These are phyloP conservation scores for Drosophila picticornis DNA, from an alignment of 2,888 invertebrate species.

Conservation along the genomic window DNA sequence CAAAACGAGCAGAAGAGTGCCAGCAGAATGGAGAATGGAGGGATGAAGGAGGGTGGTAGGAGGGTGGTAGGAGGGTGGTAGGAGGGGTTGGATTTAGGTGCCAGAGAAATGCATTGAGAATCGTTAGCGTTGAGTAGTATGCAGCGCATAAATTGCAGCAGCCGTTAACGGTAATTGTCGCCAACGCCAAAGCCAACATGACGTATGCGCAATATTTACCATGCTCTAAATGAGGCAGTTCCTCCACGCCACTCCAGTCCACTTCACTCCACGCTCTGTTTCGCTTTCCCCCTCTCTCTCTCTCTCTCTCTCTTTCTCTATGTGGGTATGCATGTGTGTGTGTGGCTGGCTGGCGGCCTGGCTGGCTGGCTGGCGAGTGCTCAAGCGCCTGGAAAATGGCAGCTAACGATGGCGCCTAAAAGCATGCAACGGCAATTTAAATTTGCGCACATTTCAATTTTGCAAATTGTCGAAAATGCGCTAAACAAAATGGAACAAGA, in stretches of 20 bases:
- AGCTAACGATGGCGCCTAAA: constrained; percentile 73
- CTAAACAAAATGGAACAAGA: constrained; percentile 44
- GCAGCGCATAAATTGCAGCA: constrained; percentile 72
- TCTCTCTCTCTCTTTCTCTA: neutral
- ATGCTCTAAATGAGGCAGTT: constrained; percentile 67
- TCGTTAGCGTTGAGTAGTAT: constrained; percentile 51
- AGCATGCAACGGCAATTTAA: constrained; percentile 75
- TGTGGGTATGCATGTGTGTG: constrained; percentile 11
- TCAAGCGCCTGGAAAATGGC: constrained; percentile 78
- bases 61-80: neutral
- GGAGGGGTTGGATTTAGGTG: neutral
- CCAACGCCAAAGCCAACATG: constrained; percentile 68
- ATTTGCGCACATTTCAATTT: constrained; percentile 75
- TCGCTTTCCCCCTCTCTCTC: neutral
- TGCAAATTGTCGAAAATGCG: constrained; percentile 62
- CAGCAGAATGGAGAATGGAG: too few relatives aligned
- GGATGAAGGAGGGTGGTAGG: neutral
- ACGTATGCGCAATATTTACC: constrained; percentile 77
- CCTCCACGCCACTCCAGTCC: neutral
- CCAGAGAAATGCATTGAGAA: constrained; percentile 60
- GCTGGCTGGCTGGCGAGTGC: constrained; percentile 36
- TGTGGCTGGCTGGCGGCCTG: constrained; percentile 1
- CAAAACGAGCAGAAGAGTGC: constrained; percentile 5
- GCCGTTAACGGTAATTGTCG: constrained; percentile 77
- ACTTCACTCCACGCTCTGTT: neutral